These are phyloP conservation scores for Eustalomyia histrio DNA, from an alignment of 2,888 invertebrate species.

Conservation along the genomic window DNA sequence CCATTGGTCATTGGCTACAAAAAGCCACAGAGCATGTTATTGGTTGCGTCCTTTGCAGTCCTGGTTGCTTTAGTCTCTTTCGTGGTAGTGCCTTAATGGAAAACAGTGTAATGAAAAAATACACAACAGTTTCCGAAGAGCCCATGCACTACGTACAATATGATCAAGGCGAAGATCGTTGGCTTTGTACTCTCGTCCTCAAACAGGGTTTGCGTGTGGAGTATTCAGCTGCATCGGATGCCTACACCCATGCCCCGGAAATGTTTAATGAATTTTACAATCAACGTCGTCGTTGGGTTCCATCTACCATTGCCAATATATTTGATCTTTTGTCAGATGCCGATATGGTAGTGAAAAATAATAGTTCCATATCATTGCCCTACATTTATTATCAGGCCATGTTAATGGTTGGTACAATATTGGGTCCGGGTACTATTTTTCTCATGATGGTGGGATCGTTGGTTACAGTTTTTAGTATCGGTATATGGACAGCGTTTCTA, in stretches of 20 bases:
- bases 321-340: slow-evolving; percentile 91
- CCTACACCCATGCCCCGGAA: slow-evolving; percentile 96
- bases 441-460: slow-evolving; percentile 89
- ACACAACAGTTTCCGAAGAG: slow-evolving; percentile 88
- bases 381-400: slow-evolving; percentile 88
- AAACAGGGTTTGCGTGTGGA: slow-evolving; percentile 96
- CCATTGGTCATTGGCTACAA: slow-evolving; percentile 95
- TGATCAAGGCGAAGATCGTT: slow-evolving; percentile 98
- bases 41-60: slow-evolving; percentile 93
- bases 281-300: slow-evolving; percentile 96
- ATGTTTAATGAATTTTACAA: slow-evolving; percentile 95
- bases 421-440: slow-evolving; percentile 88
- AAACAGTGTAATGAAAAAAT: slow-evolving; percentile 92
- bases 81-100: slow-evolving; percentile 94
- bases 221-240: slow-evolving; percentile 96
- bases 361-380: slow-evolving; percentile 92
- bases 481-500: slow-evolving; percentile 85
- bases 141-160: slow-evolving; percentile 94
- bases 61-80: slow-evolving; percentile 95
- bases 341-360: slow-evolving; percentile 88
- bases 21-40: slow-evolving; percentile 95
- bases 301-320: slow-evolving; percentile 97
- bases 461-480: slow-evolving; percentile 86
- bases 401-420: slow-evolving; percentile 86
- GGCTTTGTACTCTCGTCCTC: slow-evolving; percentile 94